These are phyloP conservation scores for Melinaea marsaeus DNA, from an alignment of 2,888 invertebrate genomes.

Conservation along the genomic window DNA sequence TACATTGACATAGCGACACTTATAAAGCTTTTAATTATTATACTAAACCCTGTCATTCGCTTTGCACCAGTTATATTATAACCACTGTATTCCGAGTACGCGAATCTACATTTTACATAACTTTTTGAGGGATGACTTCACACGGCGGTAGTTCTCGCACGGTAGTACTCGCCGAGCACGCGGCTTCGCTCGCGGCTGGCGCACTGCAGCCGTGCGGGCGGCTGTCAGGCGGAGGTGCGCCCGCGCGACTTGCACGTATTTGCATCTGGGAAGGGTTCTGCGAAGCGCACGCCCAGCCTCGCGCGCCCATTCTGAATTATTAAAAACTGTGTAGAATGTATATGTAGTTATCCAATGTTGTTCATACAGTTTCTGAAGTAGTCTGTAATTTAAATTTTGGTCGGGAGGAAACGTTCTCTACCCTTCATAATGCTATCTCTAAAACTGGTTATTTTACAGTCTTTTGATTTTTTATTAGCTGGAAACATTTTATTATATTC, in stretches of 20 bases:
- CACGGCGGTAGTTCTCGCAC: slow-evolving; percentile 4
- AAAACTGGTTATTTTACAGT: too few relatives aligned
- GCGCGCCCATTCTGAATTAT: slow-evolving; percentile 43
- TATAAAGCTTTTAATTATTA: too few relatives aligned
- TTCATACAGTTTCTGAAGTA: too few relatives aligned
- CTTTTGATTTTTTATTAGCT: too few relatives aligned
- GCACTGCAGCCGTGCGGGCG: slow-evolving; percentile 61
- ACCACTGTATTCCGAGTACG: background rate
- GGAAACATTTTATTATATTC: too few relatives aligned
- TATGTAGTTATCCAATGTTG: too few relatives aligned
- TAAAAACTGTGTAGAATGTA: too few relatives aligned
- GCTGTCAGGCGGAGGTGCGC: slow-evolving; percentile 62
- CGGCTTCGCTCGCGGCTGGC: slow-evolving; percentile 61
- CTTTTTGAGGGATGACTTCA: background rate
- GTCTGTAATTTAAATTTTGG: too few relatives aligned
- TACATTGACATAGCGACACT: too few relatives aligned
- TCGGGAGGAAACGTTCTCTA: too few relatives aligned
- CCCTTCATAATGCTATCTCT: too few relatives aligned
- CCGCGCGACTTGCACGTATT: slow-evolving; percentile 38
- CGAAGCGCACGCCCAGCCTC: slow-evolving; percentile 59
- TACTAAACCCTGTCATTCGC: background rate
- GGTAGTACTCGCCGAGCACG: slow-evolving; percentile 53
- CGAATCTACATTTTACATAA: background rate
- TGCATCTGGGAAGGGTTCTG: slow-evolving; percentile 49
- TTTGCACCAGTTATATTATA: background rate